phyloP scores from a whole-genome alignment of 2,888 invertebrate species.

The Pseudanteris insignis region DNA sequence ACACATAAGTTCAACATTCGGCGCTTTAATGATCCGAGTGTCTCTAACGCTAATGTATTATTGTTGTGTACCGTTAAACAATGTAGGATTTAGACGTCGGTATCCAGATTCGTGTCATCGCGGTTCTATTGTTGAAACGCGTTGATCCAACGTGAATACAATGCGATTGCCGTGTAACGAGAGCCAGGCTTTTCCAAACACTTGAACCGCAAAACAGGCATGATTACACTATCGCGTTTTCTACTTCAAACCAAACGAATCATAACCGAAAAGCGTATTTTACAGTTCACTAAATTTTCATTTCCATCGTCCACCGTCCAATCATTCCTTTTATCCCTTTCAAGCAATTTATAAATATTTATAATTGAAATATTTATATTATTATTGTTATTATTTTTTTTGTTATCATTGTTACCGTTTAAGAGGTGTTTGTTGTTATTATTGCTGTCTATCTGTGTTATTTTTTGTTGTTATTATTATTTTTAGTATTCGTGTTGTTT shows the following conservation, averaged over 20 bases:
- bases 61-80: slow-evolving; percentile 27
- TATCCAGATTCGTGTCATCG: slow-evolving; percentile 30
- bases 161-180: slow-evolving; percentile 41
- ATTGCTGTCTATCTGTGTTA: too few species aligned
- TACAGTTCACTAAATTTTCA: too few species aligned
- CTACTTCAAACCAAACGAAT: slow-evolving; percentile 30
- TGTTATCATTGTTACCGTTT: too few species aligned
- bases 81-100: slow-evolving; percentile 26
- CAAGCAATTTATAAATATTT: too few species aligned
- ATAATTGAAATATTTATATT: too few species aligned
- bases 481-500: too few species aligned
- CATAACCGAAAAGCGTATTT: slow-evolving; percentile 15
- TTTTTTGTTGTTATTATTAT: too few species aligned
- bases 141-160: slow-evolving; percentile 39
- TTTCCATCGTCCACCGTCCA: too few species aligned
- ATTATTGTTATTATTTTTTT: too few species aligned
- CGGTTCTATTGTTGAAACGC: slow-evolving; percentile 33
- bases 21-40: slow-evolving; percentile 4
- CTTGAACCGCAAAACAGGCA: slow-evolving; percentile 38
- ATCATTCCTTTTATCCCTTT: too few species aligned
- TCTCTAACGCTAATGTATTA: slow-evolving; percentile 25
- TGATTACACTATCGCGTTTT: slow-evolving; percentile 31
- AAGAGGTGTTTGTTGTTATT: too few species aligned
- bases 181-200: slow-evolving; percentile 42
- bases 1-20: not conserved